phyloP scores from a whole-genome alignment of 2,888 invertebrate species.

The Ormyrus thymus region DNA sequence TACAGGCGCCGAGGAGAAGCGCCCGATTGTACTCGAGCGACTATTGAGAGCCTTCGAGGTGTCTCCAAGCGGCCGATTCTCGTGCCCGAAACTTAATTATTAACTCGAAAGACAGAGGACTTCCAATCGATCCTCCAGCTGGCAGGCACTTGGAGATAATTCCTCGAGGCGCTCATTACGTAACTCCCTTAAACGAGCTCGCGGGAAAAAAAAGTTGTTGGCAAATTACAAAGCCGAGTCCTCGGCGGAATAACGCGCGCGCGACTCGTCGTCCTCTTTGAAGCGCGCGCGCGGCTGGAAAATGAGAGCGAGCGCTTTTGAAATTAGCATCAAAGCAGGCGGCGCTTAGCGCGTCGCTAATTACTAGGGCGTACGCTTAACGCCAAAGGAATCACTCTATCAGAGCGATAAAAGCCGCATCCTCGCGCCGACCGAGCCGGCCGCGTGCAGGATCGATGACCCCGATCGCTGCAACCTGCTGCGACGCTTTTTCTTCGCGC shows the following conservation, averaged over 20 bases:
- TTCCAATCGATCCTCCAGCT: too few species aligned
- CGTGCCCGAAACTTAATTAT: too few species aligned
- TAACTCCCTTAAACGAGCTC: too few species aligned
- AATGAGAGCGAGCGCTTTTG: slow-evolving; percentile 31
- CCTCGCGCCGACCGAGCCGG: not conserved
- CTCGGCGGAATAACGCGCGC: not conserved
- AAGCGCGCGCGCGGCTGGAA: not conserved
- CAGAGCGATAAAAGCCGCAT: slow-evolving; percentile 10
- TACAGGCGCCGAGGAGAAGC: too few species aligned
- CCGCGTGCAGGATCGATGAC: slow-evolving; percentile 70
- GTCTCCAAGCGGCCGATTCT: too few species aligned
- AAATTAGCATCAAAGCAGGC: slow-evolving; percentile 47
- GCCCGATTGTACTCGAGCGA: too few species aligned
- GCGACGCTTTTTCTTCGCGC: not conserved
- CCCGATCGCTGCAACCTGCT: slow-evolving; percentile 65
- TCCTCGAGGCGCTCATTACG: too few species aligned
- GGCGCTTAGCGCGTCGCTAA: slow-evolving; percentile 16
- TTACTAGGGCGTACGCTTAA: slow-evolving; percentile 39
- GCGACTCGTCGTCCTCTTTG: not conserved
- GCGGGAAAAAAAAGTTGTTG: too few species aligned
- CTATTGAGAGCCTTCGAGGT: too few species aligned
- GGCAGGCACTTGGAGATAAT: too few species aligned
- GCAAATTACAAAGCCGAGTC: too few species aligned
- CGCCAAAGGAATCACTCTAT: not conserved
- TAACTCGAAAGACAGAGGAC: too few species aligned